A percentile compares a stretch with the other conserved stretches of the same genome.
Evolutionary conservation across 2,797 vertebrate genomes (phyloP).

Genomic region (Enteromius viviparus): DNA sequence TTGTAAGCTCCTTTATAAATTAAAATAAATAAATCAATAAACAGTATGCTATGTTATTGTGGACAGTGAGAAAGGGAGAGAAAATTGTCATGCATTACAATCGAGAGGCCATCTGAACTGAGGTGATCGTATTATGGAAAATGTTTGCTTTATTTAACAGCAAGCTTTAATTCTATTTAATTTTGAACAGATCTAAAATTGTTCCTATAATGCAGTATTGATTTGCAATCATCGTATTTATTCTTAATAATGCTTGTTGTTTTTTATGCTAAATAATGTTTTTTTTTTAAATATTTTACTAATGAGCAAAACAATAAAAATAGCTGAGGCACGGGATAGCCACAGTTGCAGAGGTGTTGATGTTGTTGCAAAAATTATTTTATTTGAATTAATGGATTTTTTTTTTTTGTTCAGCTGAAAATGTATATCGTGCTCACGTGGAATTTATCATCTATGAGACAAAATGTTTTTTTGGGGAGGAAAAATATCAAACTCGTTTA

Average conservation of each 20-base stretch:
- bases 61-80: slow-evolving; percentile 16
- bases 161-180: not conserved
- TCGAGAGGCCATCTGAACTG: slow-evolving; percentile 4
- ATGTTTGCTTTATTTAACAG: slow-evolving; percentile 30
- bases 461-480: slow-evolving; percentile 14
- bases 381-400: not conserved
- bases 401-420: not conserved
- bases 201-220: not conserved
- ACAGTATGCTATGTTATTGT: not conserved
- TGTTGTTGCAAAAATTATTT: not conserved
- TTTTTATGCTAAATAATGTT: not conserved
- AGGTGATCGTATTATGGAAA: not conserved
- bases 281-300: not conserved
- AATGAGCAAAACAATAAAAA: slow-evolving; percentile 16
- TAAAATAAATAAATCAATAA: slow-evolving; percentile 39
- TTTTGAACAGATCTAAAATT: not conserved
- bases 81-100: slow-evolving; percentile 20
- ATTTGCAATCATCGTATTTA: not conserved
- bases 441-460: slow-evolving; percentile 36
- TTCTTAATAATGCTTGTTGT: not conserved
- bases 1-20: slow-evolving; percentile 34
- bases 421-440: not conserved
- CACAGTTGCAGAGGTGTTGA: slow-evolving; percentile 3
- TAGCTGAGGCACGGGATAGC: not conserved
- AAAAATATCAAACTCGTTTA: slow-evolving; percentile 58